phyloP scores from a whole-genome alignment of 2,888 invertebrate genomes.

The Spialia ferax region DNA sequence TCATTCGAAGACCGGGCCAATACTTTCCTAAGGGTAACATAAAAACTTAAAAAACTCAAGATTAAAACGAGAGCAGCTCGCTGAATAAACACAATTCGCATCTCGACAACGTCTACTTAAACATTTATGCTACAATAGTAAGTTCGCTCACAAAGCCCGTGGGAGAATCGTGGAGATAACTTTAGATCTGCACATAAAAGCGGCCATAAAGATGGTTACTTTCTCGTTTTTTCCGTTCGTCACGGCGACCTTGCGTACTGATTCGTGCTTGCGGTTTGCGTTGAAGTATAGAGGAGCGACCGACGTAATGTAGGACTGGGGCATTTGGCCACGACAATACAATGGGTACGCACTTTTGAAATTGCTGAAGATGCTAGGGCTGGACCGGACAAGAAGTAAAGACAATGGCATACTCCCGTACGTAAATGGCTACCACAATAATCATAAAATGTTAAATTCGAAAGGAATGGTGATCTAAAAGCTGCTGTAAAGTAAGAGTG shows the following conservation, averaged over 20 bases:
- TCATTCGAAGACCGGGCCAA: too few relatives aligned
- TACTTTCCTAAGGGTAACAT: too few relatives aligned
- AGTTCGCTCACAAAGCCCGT: slow-evolving; percentile 49
- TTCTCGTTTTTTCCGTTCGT: slow-evolving; percentile 40
- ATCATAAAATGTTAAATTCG: background rate
- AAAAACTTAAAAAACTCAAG: too few relatives aligned
- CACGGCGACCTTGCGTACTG: slow-evolving; percentile 36
- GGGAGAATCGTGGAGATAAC: slow-evolving; percentile 60
- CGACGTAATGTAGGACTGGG: slow-evolving; percentile 20
- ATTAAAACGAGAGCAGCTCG: slow-evolving; percentile 1
- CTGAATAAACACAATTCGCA: background rate
- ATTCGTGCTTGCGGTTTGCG: slow-evolving; percentile 27
- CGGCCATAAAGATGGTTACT: slow-evolving; percentile 48
- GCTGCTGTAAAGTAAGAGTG: too few relatives aligned
- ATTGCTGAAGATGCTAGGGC: background rate
- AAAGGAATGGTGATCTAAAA: background rate
- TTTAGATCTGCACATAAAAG: slow-evolving; percentile 60
- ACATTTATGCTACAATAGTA: slow-evolving; percentile 18
- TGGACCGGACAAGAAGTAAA: background rate
- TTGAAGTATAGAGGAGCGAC: slow-evolving; percentile 8
- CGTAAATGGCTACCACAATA: background rate
- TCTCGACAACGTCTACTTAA: slow-evolving; percentile 5
- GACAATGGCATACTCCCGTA: background rate
- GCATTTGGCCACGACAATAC: slow-evolving; percentile 31
- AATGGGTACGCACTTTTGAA: slow-evolving; percentile 17